Base-by-base conservation (phyloP, 2,113 vertebrate genomes). In the Naja naja region DNA sequence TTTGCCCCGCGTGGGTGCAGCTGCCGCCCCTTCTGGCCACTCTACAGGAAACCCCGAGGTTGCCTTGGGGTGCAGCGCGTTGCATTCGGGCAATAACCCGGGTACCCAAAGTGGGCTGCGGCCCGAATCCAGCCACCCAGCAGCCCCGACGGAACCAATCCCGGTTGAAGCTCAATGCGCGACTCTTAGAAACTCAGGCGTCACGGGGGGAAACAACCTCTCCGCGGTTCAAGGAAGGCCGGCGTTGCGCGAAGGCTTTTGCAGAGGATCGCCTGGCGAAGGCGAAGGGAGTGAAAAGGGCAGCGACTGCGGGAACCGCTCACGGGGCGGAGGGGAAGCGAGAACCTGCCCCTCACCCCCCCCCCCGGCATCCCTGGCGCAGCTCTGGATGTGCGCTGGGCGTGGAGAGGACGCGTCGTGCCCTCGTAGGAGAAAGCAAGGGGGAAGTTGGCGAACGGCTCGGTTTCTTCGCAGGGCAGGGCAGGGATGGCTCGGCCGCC, bases 181-280 rank as follows among this genome's bases (percentile, higher is more conserved):
- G 64, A 11, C 25, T 64, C 27, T 56, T 11, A 14, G 30, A 1
- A n/a, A 5, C 10, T 1, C 10, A 27, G 58, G 58, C 9, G 25
- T 2, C 58, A 30, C 22, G 22, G 55, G 20, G 18, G 1, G 3
- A 3, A 0, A 3, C 0, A 5, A 64, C 3, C 27, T 10, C 1
- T 30, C 10, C 10, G 30, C n/a, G n/a, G 5, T 8, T 81, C 16
- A 7, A 81, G 16, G 5, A 34, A 39, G 2, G 6, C n/a, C 1
- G n/a, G 16, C 14, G 69, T 18, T 34, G 64, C 14, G 64, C 64
- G 12, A 4, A 0, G 58, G 9, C 10, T 30, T 16, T n/a, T 14
- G 64, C 64, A 1, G 12, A n/a, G 30, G 64, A 6, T n/a, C 69
- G 69, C n/a, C 18, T 16, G 1, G 69, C 14, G n/a, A 34, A 34